These are phyloP conservation scores for Tetheella fluctuosa DNA, from an alignment of 2,888 invertebrate genomes.

Conservation along the genomic window DNA sequence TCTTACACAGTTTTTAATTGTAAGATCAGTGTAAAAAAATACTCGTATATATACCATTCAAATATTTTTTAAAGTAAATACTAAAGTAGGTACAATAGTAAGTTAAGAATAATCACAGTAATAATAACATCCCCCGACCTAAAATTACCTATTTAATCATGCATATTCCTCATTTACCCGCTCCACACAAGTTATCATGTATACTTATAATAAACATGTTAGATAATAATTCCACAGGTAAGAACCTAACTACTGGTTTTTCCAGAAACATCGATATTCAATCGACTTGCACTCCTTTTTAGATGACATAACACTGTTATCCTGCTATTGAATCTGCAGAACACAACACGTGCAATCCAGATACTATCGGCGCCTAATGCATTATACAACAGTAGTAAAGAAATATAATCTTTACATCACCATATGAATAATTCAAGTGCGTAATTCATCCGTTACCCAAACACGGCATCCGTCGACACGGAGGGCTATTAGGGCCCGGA, in stretches of 20 bases:
- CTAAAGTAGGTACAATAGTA: too few species aligned
- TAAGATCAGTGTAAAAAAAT: too few species aligned
- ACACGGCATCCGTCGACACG: constrained; percentile 45
- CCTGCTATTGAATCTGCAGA: not conserved
- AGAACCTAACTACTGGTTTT: not conserved
- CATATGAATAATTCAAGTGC: constrained; percentile 34
- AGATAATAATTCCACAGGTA: not conserved
- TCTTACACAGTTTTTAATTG: not conserved
- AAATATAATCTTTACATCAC: constrained; percentile 28
- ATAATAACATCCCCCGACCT: too few species aligned
- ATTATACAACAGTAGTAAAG: constrained; percentile 3
- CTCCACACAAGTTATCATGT: not conserved
- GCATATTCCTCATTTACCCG: not conserved
- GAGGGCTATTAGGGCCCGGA: constrained; percentile 43
- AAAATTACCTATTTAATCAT: too few species aligned
- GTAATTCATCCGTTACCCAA: constrained; percentile 33
- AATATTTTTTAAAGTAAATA: too few species aligned
- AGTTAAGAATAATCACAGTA: too few species aligned
- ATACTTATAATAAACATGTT: not conserved
- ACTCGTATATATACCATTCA: too few species aligned
- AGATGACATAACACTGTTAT: not conserved
- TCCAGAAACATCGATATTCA: constrained; percentile 1
- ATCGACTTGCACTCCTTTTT: not conserved
- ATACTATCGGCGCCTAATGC: constrained; percentile 12
- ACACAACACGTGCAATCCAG: constrained; percentile 19